A percentile compares a stretch with the other conserved stretches of the same genome.
These are phyloP conservation scores for Tonatia bakeri DNA, from an alignment of 2,113 vertebrate species.

Conservation along the genomic window DNA sequence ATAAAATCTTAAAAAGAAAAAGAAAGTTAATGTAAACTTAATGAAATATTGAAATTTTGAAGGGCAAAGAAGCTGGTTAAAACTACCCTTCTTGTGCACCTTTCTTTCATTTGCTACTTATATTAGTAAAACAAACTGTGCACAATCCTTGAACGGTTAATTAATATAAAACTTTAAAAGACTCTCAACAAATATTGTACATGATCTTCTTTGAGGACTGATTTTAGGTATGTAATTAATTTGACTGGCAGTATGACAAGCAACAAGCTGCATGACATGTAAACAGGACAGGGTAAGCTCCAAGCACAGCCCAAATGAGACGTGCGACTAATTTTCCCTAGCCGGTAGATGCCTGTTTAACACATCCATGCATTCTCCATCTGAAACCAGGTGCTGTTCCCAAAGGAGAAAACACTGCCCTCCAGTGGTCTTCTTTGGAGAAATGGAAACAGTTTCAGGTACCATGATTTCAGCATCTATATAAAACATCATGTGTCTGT, in stretches of 20 bases:
- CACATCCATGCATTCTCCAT: neutral
- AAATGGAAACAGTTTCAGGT: slow-evolving; percentile 53
- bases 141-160: neutral
- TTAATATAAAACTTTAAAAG: slow-evolving; percentile 23
- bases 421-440: slow-evolving; percentile 63
- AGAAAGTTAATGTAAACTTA: neutral
- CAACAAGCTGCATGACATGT: slow-evolving; percentile 21
- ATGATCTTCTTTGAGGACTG: neutral
- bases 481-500: slow-evolving; percentile 19
- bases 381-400: slow-evolving; percentile 51
- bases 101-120: slow-evolving; percentile 22
- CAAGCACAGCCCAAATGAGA: slow-evolving; percentile 23
- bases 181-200: neutral
- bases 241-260: neutral
- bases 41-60: slow-evolving; percentile 24
- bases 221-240: slow-evolving; percentile 15
- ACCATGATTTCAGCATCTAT: slow-evolving; percentile 20
- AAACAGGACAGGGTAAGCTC: slow-evolving; percentile 2
- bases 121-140: slow-evolving; percentile 21
- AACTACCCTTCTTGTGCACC: neutral
- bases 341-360: neutral
- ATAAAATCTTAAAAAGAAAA: too few relatives aligned
- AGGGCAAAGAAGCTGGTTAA: neutral
- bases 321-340: neutral
- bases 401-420: slow-evolving; percentile 74